Percentiles rank a stretch among this genome's conserved stretches.
Evolutionary conservation across 2,113 vertebrate genomes (phyloP).

Genomic region (Indicator maculatus): DNA sequence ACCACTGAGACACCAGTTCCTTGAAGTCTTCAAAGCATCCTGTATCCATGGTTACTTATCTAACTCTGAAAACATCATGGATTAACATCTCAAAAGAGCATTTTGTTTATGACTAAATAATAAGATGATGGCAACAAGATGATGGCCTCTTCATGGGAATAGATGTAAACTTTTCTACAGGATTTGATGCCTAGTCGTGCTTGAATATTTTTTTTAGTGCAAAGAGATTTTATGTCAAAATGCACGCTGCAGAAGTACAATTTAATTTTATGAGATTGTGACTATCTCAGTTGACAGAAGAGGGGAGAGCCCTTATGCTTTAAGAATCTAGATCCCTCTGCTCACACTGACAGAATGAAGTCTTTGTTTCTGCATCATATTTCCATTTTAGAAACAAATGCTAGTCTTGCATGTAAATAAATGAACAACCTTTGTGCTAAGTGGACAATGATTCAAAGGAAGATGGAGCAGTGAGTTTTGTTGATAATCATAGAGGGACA

Average conservation of each 20-base stretch:
- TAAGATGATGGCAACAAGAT: background rate
- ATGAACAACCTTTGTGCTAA: background rate
- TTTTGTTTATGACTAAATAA: slow-evolving; percentile 34
- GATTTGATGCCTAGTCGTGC: background rate
- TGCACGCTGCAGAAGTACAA: background rate
- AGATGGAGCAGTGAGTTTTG: background rate
- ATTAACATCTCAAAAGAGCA: slow-evolving; percentile 48
- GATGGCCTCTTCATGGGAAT: background rate
- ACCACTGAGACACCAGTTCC: background rate
- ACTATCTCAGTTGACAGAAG: background rate
- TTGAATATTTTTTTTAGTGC: background rate
- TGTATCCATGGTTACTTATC: slow-evolving; percentile 30
- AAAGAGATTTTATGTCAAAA: background rate
- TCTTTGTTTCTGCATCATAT: background rate
- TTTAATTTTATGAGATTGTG: background rate
- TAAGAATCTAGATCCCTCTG: background rate
- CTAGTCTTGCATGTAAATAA: background rate
- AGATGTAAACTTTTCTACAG: background rate
- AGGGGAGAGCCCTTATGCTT: background rate
- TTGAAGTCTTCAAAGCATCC: slow-evolving; percentile 45
- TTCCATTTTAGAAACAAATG: background rate
- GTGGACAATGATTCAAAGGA: background rate
- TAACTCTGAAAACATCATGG: background rate
- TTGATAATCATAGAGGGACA: background rate
- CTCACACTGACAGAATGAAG: background rate